These are phyloP conservation scores for Acleris sparsana DNA, from an alignment of 2,888 invertebrate genomes.

Conservation along the genomic window DNA sequence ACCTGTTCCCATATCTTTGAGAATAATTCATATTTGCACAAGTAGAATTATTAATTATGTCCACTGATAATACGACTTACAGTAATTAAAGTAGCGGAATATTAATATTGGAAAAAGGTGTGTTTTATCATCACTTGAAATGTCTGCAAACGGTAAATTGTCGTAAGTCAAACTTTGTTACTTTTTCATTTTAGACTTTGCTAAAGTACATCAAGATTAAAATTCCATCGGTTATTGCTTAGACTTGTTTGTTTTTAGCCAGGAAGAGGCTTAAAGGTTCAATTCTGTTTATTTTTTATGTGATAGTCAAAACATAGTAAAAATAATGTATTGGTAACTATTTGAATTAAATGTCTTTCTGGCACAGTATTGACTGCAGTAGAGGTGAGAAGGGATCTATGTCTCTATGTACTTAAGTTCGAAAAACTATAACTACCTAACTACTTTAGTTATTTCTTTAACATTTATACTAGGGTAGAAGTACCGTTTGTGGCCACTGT, in stretches of 20 bases:
- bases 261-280: slow-evolving; percentile 1
- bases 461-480: too few relatives aligned
- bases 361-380: too few relatives aligned
- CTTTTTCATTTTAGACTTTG: not conserved
- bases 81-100: slow-evolving; percentile 34
- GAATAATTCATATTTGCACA: slow-evolving; percentile 28
- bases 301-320: too few relatives aligned
- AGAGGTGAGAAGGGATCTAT: too few relatives aligned
- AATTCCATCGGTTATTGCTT: not conserved
- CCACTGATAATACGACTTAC: slow-evolving; percentile 30
- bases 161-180: not conserved
- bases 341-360: too few relatives aligned
- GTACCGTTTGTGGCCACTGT: too few relatives aligned
- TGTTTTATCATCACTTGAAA: slow-evolving; percentile 28
- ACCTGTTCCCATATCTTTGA: slow-evolving; percentile 29
- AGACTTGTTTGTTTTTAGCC: not conserved
- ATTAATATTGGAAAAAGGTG: slow-evolving; percentile 33
- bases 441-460: too few relatives aligned
- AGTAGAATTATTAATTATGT: slow-evolving; percentile 5
- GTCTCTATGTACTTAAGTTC: too few relatives aligned
- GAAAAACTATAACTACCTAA: too few relatives aligned
- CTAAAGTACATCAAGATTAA: not conserved
- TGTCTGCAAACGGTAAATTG: slow-evolving; percentile 13
- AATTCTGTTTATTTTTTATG: slow-evolving; percentile 2
- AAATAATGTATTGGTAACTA: too few relatives aligned